phyloP scores from a whole-genome alignment of 2,888 invertebrate genomes.

The Andrena marginata region DNA sequence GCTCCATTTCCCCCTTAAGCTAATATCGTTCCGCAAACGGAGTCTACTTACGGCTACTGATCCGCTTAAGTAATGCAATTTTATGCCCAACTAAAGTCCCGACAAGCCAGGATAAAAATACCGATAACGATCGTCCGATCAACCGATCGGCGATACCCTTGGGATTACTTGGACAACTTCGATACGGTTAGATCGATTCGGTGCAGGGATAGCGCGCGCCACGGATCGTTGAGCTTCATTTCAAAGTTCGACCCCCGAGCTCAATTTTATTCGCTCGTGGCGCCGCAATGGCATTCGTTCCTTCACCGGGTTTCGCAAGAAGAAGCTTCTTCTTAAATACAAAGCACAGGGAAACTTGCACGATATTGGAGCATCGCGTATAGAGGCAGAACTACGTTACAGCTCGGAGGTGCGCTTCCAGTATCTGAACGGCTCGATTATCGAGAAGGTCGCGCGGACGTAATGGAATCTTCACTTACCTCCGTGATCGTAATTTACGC shows the following conservation, averaged over 20 bases:
- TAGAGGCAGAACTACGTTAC: not conserved
- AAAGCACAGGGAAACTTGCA: too few species aligned
- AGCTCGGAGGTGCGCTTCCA: not conserved
- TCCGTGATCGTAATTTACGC: slow-evolving; percentile 16
- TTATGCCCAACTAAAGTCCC: slow-evolving; percentile 63
- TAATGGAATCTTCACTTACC: slow-evolving; percentile 48
- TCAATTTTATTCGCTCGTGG: not conserved
- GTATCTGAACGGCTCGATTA: not conserved
- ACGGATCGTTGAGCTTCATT: not conserved
- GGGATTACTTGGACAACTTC: not conserved
- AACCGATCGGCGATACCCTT: not conserved
- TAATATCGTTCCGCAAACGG: slow-evolving; percentile 57
- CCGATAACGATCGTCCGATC: slow-evolving; percentile 24
- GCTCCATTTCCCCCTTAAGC: slow-evolving; percentile 60
- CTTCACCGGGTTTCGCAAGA: not conserved
- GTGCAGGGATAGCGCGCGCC: not conserved
- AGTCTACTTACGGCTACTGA: slow-evolving; percentile 62
- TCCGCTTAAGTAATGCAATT: slow-evolving; percentile 63
- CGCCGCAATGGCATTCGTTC: not conserved
- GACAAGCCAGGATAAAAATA: slow-evolving; percentile 60
- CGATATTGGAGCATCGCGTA: not conserved
- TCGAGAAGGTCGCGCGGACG: not conserved
- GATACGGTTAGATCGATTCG: not conserved
- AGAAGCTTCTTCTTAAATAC: too few species aligned
- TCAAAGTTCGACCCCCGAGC: not conserved